phyloP scores from a whole-genome alignment of 2,113 vertebrate genomes.

The Thryonomys swinderianus region DNA sequence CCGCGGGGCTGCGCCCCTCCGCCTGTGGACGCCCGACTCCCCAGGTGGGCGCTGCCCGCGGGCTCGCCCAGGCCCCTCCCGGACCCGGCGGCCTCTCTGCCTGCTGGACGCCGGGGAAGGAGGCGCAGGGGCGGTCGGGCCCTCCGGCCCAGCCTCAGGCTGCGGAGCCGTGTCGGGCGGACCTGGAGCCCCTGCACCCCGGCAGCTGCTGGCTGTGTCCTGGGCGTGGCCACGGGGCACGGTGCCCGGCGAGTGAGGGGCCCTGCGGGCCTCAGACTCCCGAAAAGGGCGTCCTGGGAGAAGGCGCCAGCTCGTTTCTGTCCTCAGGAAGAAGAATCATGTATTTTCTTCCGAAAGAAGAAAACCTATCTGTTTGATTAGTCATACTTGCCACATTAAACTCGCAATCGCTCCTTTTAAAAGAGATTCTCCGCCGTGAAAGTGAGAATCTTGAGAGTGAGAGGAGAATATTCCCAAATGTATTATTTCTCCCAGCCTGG shows the following conservation, averaged over 20 bases:
- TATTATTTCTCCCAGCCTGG: constrained; percentile 8
- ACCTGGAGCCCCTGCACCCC: accelerated
- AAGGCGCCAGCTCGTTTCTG: neutral
- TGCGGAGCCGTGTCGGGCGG: accelerated
- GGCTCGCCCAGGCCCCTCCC: too few species aligned
- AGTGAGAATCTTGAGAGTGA: constrained; percentile 6
- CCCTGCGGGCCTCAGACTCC: neutral
- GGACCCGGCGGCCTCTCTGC: neutral
- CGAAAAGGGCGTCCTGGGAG: neutral
- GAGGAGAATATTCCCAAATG: neutral
- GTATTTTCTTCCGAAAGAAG: neutral
- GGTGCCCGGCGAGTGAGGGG: accelerated
- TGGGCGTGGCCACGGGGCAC: accelerated
- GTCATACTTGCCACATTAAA: constrained; percentile 38
- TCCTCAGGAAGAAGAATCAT: neutral
- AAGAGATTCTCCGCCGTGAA: constrained; percentile 1
- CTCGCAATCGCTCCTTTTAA: constrained; percentile 32
- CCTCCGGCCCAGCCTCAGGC: neutral
- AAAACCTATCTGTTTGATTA: constrained; percentile 40
- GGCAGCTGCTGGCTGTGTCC: accelerated
- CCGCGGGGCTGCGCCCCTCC: too few species aligned
- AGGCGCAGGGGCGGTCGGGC: neutral
- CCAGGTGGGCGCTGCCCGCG: accelerated
- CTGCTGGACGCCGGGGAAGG: accelerated
- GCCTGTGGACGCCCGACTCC: accelerated